Conservation (phyloP, 2,113 vertebrate genomes). For the Ellobius talpinus region DNA sequence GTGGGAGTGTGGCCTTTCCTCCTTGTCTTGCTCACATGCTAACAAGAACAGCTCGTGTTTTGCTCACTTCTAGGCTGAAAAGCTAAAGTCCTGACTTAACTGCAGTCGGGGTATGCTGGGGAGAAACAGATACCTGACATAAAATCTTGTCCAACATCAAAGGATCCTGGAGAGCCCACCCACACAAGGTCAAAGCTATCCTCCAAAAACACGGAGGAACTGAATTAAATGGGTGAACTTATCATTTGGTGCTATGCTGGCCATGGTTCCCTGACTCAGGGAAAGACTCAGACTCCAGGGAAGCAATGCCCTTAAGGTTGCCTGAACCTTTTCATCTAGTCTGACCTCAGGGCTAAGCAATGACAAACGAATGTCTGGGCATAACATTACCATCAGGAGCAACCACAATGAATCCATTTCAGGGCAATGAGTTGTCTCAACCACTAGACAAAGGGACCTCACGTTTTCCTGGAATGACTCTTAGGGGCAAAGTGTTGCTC, state of each 20-base stretch:
- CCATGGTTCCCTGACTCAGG: fast-evolving
- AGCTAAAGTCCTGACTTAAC: background rate
- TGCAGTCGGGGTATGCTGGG: background rate
- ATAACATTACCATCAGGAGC: background rate
- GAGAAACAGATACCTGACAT: background rate
- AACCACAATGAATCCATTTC: constrained; percentile 28
- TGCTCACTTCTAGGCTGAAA: constrained; percentile 25
- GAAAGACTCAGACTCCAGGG: background rate
- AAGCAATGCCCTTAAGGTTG: background rate
- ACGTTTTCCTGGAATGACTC: background rate
- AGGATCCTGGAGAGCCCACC: background rate
- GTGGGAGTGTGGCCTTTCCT: background rate
- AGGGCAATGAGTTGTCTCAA: constrained; percentile 28
- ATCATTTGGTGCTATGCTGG: background rate
- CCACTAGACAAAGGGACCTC: constrained; percentile 4
- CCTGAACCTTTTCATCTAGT: background rate
- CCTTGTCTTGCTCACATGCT: background rate
- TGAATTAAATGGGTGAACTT: background rate
- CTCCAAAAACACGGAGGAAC: background rate
- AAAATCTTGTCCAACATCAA: background rate
- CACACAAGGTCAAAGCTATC: background rate
- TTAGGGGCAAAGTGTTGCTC: background rate
- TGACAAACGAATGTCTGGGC: background rate
- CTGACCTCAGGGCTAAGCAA: background rate
- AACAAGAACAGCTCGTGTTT: background rate